Evolutionary conservation across 2,113 vertebrate genomes (phyloP).

Genomic region (Dinomys branickii): DNA sequence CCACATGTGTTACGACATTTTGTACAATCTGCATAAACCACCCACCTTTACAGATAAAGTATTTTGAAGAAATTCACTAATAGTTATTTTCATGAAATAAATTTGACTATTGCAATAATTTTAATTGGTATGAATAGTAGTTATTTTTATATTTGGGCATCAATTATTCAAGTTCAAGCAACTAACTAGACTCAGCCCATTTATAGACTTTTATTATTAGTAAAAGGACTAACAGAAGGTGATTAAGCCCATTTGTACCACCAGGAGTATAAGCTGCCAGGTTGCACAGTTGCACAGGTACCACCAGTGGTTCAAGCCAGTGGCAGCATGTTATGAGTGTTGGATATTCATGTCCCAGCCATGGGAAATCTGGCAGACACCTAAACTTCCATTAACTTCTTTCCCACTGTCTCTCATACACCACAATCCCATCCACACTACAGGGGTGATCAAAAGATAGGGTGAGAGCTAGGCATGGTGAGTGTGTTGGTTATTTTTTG

Average conservation of each 20-base stretch:
- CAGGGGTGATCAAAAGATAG: not conserved
- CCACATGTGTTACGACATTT: not conserved
- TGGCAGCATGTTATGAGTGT: not conserved
- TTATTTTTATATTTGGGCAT: no score
- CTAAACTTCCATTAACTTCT: not conserved
- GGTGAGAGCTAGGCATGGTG: not conserved
- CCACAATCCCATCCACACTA: rapidly evolving
- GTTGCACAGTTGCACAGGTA: not conserved
- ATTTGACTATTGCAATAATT: no score
- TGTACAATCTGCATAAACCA: not conserved
- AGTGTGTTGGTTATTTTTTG: no score
- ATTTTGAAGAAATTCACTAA: no score
- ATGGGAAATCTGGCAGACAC: not conserved
- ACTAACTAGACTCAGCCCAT: not conserved
- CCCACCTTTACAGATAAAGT: no score
- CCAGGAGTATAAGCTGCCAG: not conserved
- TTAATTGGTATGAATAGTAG: no score
- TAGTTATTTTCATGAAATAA: no score
- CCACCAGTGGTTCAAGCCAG: not conserved
- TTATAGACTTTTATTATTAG: not conserved
- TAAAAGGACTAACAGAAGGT: not conserved
- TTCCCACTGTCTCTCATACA: not conserved
- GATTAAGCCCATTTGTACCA: not conserved
- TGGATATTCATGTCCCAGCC: not conserved
- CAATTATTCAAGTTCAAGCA: not conserved